Base-by-base conservation (phyloP, 2,113 vertebrate genomes). In the Cheirogaleus medius region DNA sequence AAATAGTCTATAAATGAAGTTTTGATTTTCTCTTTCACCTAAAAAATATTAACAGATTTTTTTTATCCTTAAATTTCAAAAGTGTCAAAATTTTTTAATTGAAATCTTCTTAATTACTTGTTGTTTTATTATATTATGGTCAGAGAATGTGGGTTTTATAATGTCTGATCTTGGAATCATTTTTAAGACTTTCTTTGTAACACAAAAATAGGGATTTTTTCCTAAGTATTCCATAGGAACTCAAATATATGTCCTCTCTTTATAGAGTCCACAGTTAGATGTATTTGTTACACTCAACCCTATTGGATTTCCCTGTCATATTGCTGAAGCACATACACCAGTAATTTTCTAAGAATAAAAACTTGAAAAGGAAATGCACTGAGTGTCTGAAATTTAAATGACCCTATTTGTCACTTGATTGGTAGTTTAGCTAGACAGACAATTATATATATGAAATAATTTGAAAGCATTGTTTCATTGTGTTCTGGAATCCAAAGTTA, bases 371-470 rank as follows among this genome's bases (percentile, higher is more conserved):
- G 29, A 77, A 93, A 86, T 86, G 1, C 81, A 84, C 32, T 85
- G 21, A 91, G 29, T n/a, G 20, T 76, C 73, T 95, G 60, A 87
- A 96, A 91, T 78, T 56, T 63, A 63, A 27, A 29, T 63, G 37
- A 60, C 42, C 77, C 77, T 76, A 77, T 92, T 95, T 83, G 54
- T 10, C 78, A 63, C 39, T 78, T 80, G 29, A 87, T 73, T 87
- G 73, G 49, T 92, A 93, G 66, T 84, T 92, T 95, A 66, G 42
- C 42, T 83, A 8, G 32, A 77, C 52, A 97, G 60, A 78, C 74
- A 92, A 92, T 96, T 94, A 94, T 63, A 58, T 90, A 90, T 92
- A 74, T 54, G 60, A 94, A 96, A 90, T 82, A 73, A 92, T 63
- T 68, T 91, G 39, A 87, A 97, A 56, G 47, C 88, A 77, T 73